These are phyloP conservation scores for Melieria omissa DNA, from an alignment of 2,888 invertebrate species.

Conservation along the genomic window DNA sequence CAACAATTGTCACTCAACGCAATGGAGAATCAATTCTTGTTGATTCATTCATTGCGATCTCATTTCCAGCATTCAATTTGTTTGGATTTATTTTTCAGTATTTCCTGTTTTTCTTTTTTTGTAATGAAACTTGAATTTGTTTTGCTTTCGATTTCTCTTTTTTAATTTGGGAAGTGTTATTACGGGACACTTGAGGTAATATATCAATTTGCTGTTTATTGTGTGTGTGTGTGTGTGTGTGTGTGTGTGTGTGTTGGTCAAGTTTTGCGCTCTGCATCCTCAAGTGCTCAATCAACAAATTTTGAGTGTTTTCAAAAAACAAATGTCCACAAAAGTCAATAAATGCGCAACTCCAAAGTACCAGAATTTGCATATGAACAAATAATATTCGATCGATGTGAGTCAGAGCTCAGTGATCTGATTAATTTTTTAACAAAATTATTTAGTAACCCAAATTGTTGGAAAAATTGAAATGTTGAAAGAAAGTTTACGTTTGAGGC, in stretches of 20 bases:
- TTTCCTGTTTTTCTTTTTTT: slow-evolving; percentile 3
- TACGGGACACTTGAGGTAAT: not conserved
- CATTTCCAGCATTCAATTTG: not conserved
- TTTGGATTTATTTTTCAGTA: not conserved
- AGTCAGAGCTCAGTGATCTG: too few relatives aligned
- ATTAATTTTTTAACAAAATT: too few relatives aligned
- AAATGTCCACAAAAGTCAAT: too few relatives aligned
- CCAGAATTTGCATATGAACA: too few relatives aligned
- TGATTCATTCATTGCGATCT: slow-evolving; percentile 11
- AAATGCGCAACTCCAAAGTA: too few relatives aligned
- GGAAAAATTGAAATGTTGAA: too few relatives aligned
- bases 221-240: not conserved
- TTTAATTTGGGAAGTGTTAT: slow-evolving; percentile 3
- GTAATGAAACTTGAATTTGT: not conserved
- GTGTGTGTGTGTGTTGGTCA: not conserved
- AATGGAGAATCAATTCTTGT: not conserved
- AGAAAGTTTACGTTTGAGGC: too few relatives aligned
- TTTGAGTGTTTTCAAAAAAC: too few relatives aligned
- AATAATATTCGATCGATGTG: too few relatives aligned
- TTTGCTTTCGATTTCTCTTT: slow-evolving; percentile 27
- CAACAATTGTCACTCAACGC: not conserved
- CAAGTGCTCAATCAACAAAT: too few relatives aligned
- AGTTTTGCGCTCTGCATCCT: too few relatives aligned
- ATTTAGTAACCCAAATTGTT: too few relatives aligned
- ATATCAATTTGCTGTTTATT: not conserved